These are phyloP conservation scores for Sarcophaga rosellei DNA, from an alignment of 2,888 invertebrate genomes.

Conservation along the genomic window DNA sequence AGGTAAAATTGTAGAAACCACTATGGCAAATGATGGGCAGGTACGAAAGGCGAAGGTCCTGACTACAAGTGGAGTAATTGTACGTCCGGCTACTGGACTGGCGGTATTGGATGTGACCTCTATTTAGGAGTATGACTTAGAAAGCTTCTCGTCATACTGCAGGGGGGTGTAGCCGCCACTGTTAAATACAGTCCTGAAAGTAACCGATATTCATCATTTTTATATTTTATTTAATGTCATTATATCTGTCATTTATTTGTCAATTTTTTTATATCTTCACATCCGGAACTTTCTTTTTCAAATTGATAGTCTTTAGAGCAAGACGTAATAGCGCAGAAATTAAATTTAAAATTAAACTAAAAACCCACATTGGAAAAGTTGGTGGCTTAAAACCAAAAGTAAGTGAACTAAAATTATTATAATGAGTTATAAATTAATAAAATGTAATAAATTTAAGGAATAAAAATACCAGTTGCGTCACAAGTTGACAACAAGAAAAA, in stretches of 20 bases:
- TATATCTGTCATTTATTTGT: not conserved
- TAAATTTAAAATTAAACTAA: no score
- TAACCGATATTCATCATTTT: not conserved
- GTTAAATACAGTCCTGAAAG: not conserved
- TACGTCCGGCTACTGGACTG: constrained; percentile 40
- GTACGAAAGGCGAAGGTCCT: constrained; percentile 54
- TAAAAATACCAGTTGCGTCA: not conserved
- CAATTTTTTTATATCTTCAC: not conserved
- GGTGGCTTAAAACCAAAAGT: not conserved
- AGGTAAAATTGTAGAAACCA: constrained; percentile 38
- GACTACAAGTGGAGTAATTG: constrained; percentile 47
- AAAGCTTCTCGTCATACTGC: constrained; percentile 42
- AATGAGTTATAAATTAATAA: no score
- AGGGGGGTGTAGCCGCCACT: constrained; percentile 46
- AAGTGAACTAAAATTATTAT: no score
- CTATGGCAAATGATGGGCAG: constrained; percentile 34
- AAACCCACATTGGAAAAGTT: not conserved
- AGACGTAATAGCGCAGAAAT: not conserved
- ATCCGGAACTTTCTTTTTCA: not conserved
- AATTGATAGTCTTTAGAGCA: not conserved
- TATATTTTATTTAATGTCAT: not conserved
- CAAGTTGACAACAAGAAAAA: no score
- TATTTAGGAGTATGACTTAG: constrained; percentile 27
- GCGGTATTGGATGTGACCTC: constrained; percentile 35
- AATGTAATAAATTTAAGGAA: not conserved